Percentiles rank a stretch among this genome's conserved stretches.
These are phyloP conservation scores for Dolichotis patagonum DNA, from an alignment of 2,113 vertebrate species.

Conservation along the genomic window DNA sequence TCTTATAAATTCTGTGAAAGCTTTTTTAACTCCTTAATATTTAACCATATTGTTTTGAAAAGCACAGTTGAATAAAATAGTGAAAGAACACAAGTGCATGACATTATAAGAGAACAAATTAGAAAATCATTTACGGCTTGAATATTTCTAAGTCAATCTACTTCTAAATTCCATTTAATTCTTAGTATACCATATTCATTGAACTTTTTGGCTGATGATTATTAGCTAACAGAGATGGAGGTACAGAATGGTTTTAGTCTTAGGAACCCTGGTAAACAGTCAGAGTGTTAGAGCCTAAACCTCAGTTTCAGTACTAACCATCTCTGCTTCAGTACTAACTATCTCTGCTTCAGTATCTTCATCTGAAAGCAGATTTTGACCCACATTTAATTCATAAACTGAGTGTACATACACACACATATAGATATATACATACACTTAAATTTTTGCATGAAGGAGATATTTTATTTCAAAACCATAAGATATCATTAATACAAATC, in stretches of 20 bases:
- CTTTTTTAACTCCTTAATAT: not conserved
- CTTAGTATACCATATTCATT: not conserved
- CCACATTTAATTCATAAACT: too few relatives aligned
- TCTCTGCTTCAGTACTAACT: too few relatives aligned
- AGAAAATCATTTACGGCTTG: not conserved
- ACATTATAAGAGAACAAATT: not conserved
- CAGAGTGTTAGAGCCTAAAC: too few relatives aligned
- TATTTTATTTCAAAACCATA: too few relatives aligned
- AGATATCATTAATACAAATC: too few relatives aligned
- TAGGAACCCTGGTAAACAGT: too few relatives aligned
- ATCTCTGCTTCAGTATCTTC: too few relatives aligned
- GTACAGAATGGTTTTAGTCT: not conserved
- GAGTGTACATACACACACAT: too few relatives aligned
- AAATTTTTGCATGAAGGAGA: too few relatives aligned
- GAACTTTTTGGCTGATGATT: not conserved
- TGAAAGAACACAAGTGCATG: not conserved
- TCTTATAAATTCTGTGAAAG: not conserved
- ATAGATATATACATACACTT: too few relatives aligned
- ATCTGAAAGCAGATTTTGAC: too few relatives aligned
- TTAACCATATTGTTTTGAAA: not conserved
- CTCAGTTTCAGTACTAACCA: too few relatives aligned
- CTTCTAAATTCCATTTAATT: conserved; percentile 6
- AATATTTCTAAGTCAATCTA: not conserved
- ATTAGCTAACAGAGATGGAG: not conserved
- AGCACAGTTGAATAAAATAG: not conserved